These are phyloP conservation scores for Scaptodrosophila latifasciaeformis DNA, from an alignment of 2,888 invertebrate genomes.

Conservation along the genomic window DNA sequence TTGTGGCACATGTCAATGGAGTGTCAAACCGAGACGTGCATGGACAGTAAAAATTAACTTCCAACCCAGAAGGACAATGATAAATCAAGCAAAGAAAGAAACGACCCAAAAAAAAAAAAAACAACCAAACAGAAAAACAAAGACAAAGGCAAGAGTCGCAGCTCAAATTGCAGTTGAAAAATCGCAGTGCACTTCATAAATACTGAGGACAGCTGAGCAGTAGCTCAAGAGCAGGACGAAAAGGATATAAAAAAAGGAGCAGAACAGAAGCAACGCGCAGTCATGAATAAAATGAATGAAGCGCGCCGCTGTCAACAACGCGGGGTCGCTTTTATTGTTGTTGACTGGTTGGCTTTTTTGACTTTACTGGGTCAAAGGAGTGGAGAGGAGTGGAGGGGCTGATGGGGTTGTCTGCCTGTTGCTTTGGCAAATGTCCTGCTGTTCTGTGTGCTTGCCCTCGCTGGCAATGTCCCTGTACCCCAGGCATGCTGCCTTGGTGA, in stretches of 20 bases:
- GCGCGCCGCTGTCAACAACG: slow-evolving; percentile 62
- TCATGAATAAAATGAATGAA: slow-evolving; percentile 57
- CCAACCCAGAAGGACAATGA: slow-evolving; percentile 22
- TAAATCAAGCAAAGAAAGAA: slow-evolving; percentile 15
- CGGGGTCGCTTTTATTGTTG: slow-evolving; percentile 5
- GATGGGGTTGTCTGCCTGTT: neutral
- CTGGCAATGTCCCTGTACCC: no score
- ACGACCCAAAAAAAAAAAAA: slow-evolving; percentile 5
- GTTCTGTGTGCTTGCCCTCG: slow-evolving; percentile 50
- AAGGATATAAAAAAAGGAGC: neutral
- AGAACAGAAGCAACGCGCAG: slow-evolving; percentile 5
- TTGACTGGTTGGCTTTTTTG: no score
- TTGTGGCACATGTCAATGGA: slow-evolving; percentile 20
- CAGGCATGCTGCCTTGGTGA: slow-evolving; percentile 1
- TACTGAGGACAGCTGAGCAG: slow-evolving; percentile 34
- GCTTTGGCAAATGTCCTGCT: slow-evolving; percentile 37
- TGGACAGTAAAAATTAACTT: slow-evolving; percentile 56
- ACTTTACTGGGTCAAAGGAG: no score
- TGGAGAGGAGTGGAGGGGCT: no score
- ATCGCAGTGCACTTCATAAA: slow-evolving; percentile 56
- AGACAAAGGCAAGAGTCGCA: neutral
- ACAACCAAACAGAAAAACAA: neutral
- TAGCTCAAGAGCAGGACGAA: slow-evolving; percentile 15
- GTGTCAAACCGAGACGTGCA: slow-evolving; percentile 48
- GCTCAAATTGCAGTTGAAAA: slow-evolving; percentile 59